Evolutionary conservation across 2,797 vertebrate species (phyloP), one percentile per base, ranked within the genome.

Genomic region (Pelodytes ibericus): DNA sequence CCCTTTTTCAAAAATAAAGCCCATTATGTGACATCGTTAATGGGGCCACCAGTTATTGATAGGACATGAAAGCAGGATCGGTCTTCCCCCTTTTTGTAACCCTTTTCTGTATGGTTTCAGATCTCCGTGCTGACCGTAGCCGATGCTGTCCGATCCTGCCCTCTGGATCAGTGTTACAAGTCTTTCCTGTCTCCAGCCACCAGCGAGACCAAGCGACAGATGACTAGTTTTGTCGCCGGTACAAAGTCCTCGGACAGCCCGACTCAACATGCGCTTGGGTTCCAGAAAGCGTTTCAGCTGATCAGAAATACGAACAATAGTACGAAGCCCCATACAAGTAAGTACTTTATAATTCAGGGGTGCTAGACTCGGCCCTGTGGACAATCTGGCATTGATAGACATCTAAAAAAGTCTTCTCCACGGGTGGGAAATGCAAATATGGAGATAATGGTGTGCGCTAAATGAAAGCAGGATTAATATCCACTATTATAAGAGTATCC

Each of bases 141-240:
- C 0, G 98, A 99, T 18, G 80, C 87, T 0, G 95, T 96, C 44
- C 92, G 96, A 69, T 94, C 95, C 30, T 99, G 98, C 83, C 95
- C 95, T 0, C 88, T 99, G 80, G 98, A 99, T 88, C 96, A 96
- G 84, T 99, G 98, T 89, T 99, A 99, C 61, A 97, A 95, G 83
- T 96, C 93, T 0, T 94, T 96, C 83, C 93, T 99, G 79, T 99
- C 98, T 72, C 97, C 98, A 7, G 96, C 96, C 87, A 99, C 98
- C 81, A 97, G 96, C 0, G 96, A 98, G 90, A 98, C 98, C 11
- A 99, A 99, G 84, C 93, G 96, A 88, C 97, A 98, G 86, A 98
- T 99, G 97, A 93, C 92, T 88, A 96, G 93, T 81, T 99, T 99
- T 60, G 92, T 99, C 72, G 93, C 91, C 77, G 93, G 91, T 57